Percentiles rank a stretch among this genome's conserved stretches.
These are phyloP conservation scores for Penaeus vannamei DNA, from an alignment of 1,140 invertebrate species.

Conservation along the genomic window DNA sequence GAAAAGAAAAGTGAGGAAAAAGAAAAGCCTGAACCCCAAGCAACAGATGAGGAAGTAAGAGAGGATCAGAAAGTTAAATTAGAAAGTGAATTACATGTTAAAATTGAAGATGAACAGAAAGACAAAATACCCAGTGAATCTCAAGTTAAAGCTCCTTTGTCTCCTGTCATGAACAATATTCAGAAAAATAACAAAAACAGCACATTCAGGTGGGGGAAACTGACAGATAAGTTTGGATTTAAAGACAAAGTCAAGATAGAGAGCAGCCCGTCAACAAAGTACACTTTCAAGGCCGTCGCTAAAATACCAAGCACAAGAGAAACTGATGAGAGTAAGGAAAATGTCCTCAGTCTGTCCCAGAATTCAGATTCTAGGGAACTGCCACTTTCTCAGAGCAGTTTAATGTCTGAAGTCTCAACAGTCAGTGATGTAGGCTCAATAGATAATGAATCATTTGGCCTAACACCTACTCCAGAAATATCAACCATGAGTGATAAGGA, in stretches of 20 bases:
- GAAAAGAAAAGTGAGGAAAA: no score
- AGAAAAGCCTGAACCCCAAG: no score
- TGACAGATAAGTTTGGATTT: conserved; percentile 30
- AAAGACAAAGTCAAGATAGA: conserved; percentile 17
- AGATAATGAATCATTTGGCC: conserved; percentile 56
- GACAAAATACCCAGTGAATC: no score
- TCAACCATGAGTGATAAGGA: background rate
- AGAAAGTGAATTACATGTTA: no score
- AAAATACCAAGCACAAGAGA: background rate
- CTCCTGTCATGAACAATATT: conserved; percentile 15
- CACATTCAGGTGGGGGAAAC: conserved; percentile 40
- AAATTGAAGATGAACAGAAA: no score
- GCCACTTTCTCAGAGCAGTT: conserved; percentile 8
- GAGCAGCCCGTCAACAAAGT: conserved; percentile 32
- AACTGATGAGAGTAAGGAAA: background rate
- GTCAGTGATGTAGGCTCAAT: conserved; percentile 49
- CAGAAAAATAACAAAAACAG: background rate
- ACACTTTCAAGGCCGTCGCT: conserved; percentile 37
- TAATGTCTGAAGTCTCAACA: conserved; percentile 16
- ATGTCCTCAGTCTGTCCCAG: background rate
- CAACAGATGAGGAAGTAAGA: no score
- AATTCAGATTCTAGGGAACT: no score
- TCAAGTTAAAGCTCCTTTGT: conserved; percentile 18
- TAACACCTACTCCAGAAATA: conserved; percentile 21
- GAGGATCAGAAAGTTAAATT: no score